These are phyloP conservation scores for Scyliorhinus canicula DNA, from an alignment of 2,797 vertebrate species.

Conservation along the genomic window DNA sequence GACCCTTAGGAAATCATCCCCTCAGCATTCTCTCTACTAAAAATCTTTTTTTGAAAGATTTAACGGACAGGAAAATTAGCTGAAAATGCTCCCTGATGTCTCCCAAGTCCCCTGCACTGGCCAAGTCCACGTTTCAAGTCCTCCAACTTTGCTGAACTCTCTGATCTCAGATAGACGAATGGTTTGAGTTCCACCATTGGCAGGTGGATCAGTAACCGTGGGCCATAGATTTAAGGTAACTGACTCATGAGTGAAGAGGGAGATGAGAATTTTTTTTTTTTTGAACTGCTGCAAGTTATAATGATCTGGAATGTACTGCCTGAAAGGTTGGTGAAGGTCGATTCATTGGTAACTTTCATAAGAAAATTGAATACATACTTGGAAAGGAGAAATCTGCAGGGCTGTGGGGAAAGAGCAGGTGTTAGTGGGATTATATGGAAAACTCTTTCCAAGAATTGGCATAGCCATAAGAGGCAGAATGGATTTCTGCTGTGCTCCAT, in stretches of 20 bases:
- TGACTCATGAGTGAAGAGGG: neutral
- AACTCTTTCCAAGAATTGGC: neutral
- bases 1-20: neutral
- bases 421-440: neutral
- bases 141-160: neutral
- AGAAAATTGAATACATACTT: neutral
- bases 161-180: neutral
- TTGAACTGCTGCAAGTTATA: neutral
- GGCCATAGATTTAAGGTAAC: neutral
- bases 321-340: neutral
- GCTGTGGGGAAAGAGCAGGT: neutral
- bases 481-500: neutral
- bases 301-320: neutral
- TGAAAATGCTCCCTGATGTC: neutral
- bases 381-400: neutral
- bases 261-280: neutral
- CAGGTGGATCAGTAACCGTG: neutral
- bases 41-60: neutral
- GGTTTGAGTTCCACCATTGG: neutral
- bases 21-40: neutral
- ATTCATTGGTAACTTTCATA: neutral
- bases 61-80: slow-evolving; percentile 26
- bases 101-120: neutral
- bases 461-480: neutral
- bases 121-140: neutral